Evolutionary conservation across 2,113 vertebrate genomes (phyloP), one percentile per base, ranked within the genome.

Genomic region (Panurus biarmicus): DNA sequence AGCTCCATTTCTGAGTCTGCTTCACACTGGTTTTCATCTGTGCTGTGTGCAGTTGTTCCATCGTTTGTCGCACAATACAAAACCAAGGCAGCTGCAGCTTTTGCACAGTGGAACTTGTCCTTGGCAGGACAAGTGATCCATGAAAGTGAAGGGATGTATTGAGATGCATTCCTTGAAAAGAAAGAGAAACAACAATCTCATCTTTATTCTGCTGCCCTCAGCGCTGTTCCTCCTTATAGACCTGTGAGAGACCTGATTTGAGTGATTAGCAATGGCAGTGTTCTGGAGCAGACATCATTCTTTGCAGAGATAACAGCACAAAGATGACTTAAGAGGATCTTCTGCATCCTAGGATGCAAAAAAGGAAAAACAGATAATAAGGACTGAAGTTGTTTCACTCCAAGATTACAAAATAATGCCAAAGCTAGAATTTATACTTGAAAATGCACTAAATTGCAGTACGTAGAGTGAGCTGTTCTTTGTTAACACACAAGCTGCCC

Each of bases 161-260:
- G 57, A 76, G 61, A 64, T 60, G 20, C 4, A 9, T 74, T 75
- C 45, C 9, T 94, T 95, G 73, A 82, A 85, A 84, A 92, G 70
- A 42, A 74, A 61, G 56, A 77, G 61, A 65, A 91, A 81, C 40
- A 69, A 26, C 51, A 76, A 45, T 61, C 57, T 95, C 74, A 64
- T 82, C 54, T 93, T 91, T 62, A 54, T 92, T 95, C 66, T 79
- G 66, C 91, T 95, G 77, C 35, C 70, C 71, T 96, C 74, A 79
- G 71, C 0, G 1, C 66, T 95, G 47, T 89, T 94, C 23, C 26
- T 87, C 38, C 29, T 91, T 75, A 20, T 5, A 82, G 80, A 60
- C 56, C 56, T 79, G 16, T 29, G 80, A 76, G 70, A 79, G 62
- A 85, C 67, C 54, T 60, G 67, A 76, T 94, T 25, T 88, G 88